Conservation (phyloP, 2,888 invertebrate species). For the Ophion slaviceki region DNA sequence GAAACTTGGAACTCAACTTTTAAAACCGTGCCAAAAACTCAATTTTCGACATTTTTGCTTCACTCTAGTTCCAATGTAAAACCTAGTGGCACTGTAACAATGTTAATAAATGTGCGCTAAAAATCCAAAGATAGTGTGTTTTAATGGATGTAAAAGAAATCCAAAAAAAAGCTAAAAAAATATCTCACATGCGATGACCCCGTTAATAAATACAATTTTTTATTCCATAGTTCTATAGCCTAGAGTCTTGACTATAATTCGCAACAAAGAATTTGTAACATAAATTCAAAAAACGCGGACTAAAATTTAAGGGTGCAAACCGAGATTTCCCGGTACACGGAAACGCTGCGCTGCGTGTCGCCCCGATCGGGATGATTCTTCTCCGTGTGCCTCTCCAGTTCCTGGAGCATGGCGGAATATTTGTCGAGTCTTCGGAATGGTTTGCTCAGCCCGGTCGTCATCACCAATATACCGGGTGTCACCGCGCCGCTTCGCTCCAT, state of each 20-base stretch:
- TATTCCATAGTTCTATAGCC: too few relatives aligned
- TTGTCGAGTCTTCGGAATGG: slow-evolving; percentile 98
- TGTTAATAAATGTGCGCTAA: too few relatives aligned
- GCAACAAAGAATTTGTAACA: background rate
- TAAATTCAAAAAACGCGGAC: background rate
- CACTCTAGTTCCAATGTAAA: too few relatives aligned
- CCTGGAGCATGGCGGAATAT: slow-evolving; percentile 97
- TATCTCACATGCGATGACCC: too few relatives aligned
- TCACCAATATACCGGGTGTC: slow-evolving; percentile 93
- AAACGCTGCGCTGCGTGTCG: slow-evolving; percentile 97
- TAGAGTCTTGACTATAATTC: too few relatives aligned
- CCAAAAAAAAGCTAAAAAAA: background rate
- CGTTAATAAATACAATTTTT: too few relatives aligned
- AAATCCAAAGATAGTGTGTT: too few relatives aligned
- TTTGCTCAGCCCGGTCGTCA: slow-evolving; percentile 96
- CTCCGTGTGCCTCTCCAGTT: slow-evolving; percentile 97
- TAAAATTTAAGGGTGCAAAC: slow-evolving; percentile 85
- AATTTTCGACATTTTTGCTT: too few relatives aligned
- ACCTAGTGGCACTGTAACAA: too few relatives aligned
- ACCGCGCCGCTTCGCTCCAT: slow-evolving; percentile 95
- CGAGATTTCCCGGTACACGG: slow-evolving; percentile 97
- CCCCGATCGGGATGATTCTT: slow-evolving; percentile 98
- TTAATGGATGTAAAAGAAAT: background rate
- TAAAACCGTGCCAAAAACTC: too few relatives aligned
- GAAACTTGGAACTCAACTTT: too few relatives aligned